Conservation (phyloP, 2,888 invertebrate genomes). For the Acanthosoma haemorrhoidale region DNA sequence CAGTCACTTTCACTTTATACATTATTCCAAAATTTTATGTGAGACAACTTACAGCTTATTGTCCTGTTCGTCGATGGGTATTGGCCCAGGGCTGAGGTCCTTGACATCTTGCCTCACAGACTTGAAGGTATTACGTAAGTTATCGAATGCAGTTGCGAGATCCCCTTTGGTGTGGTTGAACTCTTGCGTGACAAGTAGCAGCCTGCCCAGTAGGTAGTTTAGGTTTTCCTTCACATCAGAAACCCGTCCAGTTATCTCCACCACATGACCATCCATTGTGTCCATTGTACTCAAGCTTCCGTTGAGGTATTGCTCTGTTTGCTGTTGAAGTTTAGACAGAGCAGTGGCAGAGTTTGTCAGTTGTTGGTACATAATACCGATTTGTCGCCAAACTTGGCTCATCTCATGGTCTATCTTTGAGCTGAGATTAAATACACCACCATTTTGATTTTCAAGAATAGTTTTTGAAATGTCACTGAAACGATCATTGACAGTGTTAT, state of each 20-base stretch:
- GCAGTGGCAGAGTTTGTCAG: slow-evolving; percentile 68
- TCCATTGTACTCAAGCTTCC: slow-evolving; percentile 70
- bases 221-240: slow-evolving; percentile 72
- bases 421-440: slow-evolving; percentile 66
- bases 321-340: slow-evolving; percentile 69
- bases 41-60: slow-evolving; percentile 33
- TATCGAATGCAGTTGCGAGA: slow-evolving; percentile 64
- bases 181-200: slow-evolving; percentile 76
- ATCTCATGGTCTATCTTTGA: slow-evolving; percentile 72
- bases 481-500: slow-evolving; percentile 60
- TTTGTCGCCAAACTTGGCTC: slow-evolving; percentile 83
- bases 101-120: slow-evolving; percentile 54
- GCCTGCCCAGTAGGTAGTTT: slow-evolving; percentile 71
- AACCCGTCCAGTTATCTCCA: slow-evolving; percentile 70
- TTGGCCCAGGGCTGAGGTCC: slow-evolving; percentile 48
- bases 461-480: slow-evolving; percentile 65
- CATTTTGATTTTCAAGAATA: slow-evolving; percentile 66
- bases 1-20: too few species aligned
- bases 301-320: slow-evolving; percentile 73
- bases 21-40: too few species aligned
- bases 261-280: slow-evolving; percentile 52
- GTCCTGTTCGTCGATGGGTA: slow-evolving; percentile 44
- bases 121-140: slow-evolving; percentile 61
- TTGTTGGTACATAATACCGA: slow-evolving; percentile 81
- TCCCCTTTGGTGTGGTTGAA: slow-evolving; percentile 75